Percentiles rank a stretch among this genome's conserved stretches.
Evolutionary conservation across 1,140 invertebrate genomes (phyloP).

Genomic region (Bombus picipes): DNA sequence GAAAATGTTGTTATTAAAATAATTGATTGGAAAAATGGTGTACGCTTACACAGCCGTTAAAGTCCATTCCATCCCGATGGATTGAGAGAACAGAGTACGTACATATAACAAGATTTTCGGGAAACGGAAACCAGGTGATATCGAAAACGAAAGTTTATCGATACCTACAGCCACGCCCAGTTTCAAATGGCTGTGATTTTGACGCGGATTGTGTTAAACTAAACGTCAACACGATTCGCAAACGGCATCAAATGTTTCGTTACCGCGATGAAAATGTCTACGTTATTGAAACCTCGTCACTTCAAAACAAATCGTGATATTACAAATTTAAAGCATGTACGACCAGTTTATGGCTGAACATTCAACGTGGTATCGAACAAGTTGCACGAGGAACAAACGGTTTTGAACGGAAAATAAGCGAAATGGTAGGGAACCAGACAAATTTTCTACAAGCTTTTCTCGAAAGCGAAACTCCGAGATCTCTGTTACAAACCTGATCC

Average conservation of each 20-base stretch:
- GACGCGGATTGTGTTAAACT: not conserved
- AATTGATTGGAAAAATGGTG: not conserved
- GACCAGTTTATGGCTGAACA: too few species aligned
- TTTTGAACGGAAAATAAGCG: not conserved
- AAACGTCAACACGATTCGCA: not conserved
- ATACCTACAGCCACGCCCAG: constrained; percentile 9
- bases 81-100: too few species aligned
- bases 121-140: not conserved
- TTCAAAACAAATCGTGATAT: not conserved
- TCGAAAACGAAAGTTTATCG: constrained; percentile 31
- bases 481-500: not conserved
- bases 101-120: not conserved
- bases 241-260: not conserved
- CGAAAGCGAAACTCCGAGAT: not conserved
- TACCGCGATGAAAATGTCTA: not conserved
- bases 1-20: not conserved
- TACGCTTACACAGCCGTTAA: not conserved
- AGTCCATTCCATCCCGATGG: not conserved
- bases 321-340: too few species aligned
- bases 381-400: not conserved
- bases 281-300: not conserved
- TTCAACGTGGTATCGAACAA: not conserved
- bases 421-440: not conserved
- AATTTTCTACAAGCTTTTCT: constrained; percentile 5
- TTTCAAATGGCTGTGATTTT: constrained; percentile 19